Conservation (phyloP, 2,113 vertebrate species). For the Bos indicus region DNA sequence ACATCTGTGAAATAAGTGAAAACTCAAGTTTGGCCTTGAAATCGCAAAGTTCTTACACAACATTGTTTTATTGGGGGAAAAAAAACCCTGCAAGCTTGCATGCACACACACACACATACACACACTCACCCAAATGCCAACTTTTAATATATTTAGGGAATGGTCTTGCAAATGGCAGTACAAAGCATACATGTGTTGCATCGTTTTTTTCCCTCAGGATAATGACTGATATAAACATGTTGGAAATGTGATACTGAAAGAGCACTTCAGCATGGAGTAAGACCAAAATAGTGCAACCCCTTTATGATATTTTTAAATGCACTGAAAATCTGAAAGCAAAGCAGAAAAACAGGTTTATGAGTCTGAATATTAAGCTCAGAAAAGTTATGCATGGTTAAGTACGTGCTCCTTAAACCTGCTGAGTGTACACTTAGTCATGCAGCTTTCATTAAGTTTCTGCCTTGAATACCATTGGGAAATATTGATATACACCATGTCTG, state of each 20-base stretch:
- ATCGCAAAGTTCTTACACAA: background rate
- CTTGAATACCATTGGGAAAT: conserved; percentile 21
- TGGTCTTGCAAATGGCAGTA: background rate
- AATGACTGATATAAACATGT: background rate
- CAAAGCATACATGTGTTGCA: background rate
- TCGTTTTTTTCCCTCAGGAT: background rate
- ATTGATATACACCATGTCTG: background rate
- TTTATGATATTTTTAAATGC: background rate
- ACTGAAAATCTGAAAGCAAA: conserved; percentile 2
- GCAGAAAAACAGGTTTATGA: background rate
- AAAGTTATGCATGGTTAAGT: background rate
- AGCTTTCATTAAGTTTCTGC: conserved; percentile 19
- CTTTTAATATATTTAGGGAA: background rate
- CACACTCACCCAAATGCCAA: background rate
- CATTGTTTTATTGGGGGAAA: background rate
- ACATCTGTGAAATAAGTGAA: conserved; percentile 30
- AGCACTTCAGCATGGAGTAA: background rate
- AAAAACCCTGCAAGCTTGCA: too few relatives aligned
- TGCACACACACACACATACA: background rate
- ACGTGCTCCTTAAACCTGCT: background rate
- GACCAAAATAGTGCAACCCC: background rate
- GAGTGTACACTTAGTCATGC: background rate
- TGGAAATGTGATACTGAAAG: conserved; percentile 1
- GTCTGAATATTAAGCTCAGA: background rate
- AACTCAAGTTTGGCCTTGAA: background rate